These are phyloP conservation scores for Malthinus seriepunctatus DNA, from an alignment of 2,888 invertebrate genomes.

Conservation along the genomic window DNA sequence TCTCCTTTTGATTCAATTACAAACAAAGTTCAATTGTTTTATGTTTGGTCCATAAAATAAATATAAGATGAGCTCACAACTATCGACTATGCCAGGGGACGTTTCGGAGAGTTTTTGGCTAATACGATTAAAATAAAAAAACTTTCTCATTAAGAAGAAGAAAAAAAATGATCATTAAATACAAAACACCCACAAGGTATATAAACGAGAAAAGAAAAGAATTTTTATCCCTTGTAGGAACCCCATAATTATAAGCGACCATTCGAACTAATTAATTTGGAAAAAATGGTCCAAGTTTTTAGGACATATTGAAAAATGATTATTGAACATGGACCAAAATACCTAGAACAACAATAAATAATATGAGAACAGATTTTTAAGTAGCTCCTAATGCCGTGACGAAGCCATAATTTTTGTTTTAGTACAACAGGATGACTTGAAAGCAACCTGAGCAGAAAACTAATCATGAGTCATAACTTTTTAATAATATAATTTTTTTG, in stretches of 20 bases:
- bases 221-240: not conserved
- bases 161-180: not conserved
- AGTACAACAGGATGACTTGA: constrained; percentile 6
- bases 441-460: constrained; percentile 1
- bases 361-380: constrained; percentile 30
- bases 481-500: not conserved
- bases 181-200: constrained; percentile 1
- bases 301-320: constrained; percentile 7
- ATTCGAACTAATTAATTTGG: constrained; percentile 1
- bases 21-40: too few species aligned
- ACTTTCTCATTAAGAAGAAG: too few species aligned
- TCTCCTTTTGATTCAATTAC: too few species aligned
- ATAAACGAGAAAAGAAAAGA: not conserved
- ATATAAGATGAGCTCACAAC: too few species aligned
- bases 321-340: constrained; percentile 12
- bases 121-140: too few species aligned
- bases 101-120: too few species aligned
- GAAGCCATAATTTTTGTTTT: constrained; percentile 34
- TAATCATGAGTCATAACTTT: constrained; percentile 7
- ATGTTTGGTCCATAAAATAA: too few species aligned
- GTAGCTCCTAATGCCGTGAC: constrained; percentile 33
- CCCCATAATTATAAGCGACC: not conserved
- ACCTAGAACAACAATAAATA: constrained; percentile 28
- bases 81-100: too few species aligned
- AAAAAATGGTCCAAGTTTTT: constrained; percentile 1